Base-by-base conservation (phyloP, 2,888 invertebrate species). In the Standfussiana lucernea region DNA sequence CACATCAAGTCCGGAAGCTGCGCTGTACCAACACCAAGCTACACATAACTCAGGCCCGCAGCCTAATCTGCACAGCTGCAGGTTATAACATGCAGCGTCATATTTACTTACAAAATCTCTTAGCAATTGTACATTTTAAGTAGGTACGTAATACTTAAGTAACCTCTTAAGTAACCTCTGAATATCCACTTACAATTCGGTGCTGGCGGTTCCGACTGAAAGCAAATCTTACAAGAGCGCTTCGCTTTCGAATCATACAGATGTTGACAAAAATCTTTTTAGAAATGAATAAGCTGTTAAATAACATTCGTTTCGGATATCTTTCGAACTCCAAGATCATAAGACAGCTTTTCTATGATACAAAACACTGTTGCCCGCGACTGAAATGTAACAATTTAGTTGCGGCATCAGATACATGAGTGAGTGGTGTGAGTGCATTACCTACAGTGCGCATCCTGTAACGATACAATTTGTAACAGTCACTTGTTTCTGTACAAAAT, bases 1-100 rank as follows among this genome's bases (percentile, higher is more conserved):
- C 85, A 47, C 82, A 13, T 21, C 47, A 13, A 32, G 47, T 35
- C 74, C 81, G 82, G 82, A 85, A 82, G 85, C 56, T 37, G 45
- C 45, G 37, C 45, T 42, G 53, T 42, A 64, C 56, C 53, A 40
- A 47, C 70, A 40, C 24, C 45, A 61, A 62, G 35, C 42, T 70
- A 47, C 65, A 69, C 28, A 84, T 79, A 69, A 65, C 40, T 68
- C 84, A 47, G 53, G 18, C 64, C 37, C 40, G 40, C 56, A 68
- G n/a, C 37, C 28, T 79, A 84, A 83, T 70, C 83, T 83, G 59
- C 59, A 53, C 69, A 69, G 65, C n/a, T 65, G 32, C 56, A 37
- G 47, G 65, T 65, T 69, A 69, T 50, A 72, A 64, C 28, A 73
- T n/a, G 21, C 13, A 73, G 73, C n/a, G 18, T 64, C 32, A 37